Base-by-base conservation (phyloP, 1,140 invertebrate species). In the Muscidifurax raptorellus region DNA sequence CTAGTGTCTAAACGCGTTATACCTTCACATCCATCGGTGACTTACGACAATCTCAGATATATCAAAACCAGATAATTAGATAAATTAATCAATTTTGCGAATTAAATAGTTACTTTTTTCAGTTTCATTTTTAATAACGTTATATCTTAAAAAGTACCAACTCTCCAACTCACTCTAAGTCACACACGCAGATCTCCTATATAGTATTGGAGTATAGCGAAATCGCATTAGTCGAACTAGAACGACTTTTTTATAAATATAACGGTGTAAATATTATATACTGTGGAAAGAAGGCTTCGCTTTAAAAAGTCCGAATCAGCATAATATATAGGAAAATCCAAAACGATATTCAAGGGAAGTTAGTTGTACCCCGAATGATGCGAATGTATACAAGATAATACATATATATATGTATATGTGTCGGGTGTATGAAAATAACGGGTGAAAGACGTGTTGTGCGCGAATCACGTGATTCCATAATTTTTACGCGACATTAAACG, bases 401-500 rank as follows among this genome's bases (percentile, higher is more conserved):
- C 4, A n/a, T 59, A 7, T n/a, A n/a, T 22, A 22, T 59, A 22
- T 59, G 52, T 22, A 4, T 18, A 22, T 59, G 52, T n/a, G 22
- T 52, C 7, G 22, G 5, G 22, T 47, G 13, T 10, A 13, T 1
- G 44, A 47, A 13, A 47, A 10, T 4, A 47, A 47, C 36, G 36
- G 9, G 36, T 10, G 15, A 18, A 18, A 59, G 52, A 59, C 5
- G 52, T n/a, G 22, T 59, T 22, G 52, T 18, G 52, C 22, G 52
- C 52, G 52, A 59, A 59, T 59, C 52, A 59, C 22, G 52, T 18
- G 52, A 59, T 59, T 59, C 22, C 67, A 69, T 69, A 30, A 69
- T 69, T 30, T 69, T 69, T 75, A 44, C 74, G 25, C 52, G 18
- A 59, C 52, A 59, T 59, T 59, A 59, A 22, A 74, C 71, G 28